phyloP scores from a whole-genome alignment of 1,140 invertebrate species.

The Drosophila sturtevanti region DNA sequence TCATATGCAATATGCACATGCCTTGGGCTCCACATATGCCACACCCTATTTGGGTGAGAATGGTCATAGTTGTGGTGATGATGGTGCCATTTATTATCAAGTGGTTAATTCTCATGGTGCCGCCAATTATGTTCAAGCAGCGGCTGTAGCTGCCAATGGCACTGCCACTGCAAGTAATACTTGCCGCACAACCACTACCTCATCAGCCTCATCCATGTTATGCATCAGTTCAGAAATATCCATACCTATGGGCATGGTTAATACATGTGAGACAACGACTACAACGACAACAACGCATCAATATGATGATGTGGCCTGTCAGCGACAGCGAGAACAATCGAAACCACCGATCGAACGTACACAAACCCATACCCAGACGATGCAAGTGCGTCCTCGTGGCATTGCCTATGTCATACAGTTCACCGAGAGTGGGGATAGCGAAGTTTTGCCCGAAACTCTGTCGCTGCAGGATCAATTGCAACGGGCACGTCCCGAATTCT shows the following conservation, averaged over 20 bases:
- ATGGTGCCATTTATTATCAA: slow-evolving; percentile 30
- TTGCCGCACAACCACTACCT: slow-evolving; percentile 19
- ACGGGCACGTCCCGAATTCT: slow-evolving; percentile 64
- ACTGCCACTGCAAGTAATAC: slow-evolving; percentile 12
- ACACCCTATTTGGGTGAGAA: not conserved
- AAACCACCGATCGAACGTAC: not conserved
- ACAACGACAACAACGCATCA: slow-evolving; percentile 75
- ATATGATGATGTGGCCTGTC: slow-evolving; percentile 69
- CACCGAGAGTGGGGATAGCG: slow-evolving; percentile 1
- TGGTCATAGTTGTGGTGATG: slow-evolving; percentile 18
- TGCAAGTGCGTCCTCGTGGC: slow-evolving; percentile 49
- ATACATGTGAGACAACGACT: slow-evolving; percentile 57
- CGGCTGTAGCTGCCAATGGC: not conserved
- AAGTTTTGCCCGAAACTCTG: slow-evolving; percentile 10
- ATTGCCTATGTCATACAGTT: slow-evolving; percentile 64
- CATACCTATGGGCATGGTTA: slow-evolving; percentile 65
- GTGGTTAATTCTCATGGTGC: slow-evolving; percentile 20
- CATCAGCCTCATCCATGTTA: slow-evolving; percentile 57
- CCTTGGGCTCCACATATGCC: not conserved
- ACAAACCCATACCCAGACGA: slow-evolving; percentile 14
- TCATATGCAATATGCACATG: slow-evolving; percentile 28
- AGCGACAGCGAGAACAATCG: not conserved
- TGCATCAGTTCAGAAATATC: slow-evolving; percentile 78
- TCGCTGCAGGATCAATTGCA: slow-evolving; percentile 74
- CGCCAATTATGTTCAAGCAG: slow-evolving; percentile 33